Base-by-base conservation (phyloP, 1,140 invertebrate species). In the Chelonus insularis region DNA sequence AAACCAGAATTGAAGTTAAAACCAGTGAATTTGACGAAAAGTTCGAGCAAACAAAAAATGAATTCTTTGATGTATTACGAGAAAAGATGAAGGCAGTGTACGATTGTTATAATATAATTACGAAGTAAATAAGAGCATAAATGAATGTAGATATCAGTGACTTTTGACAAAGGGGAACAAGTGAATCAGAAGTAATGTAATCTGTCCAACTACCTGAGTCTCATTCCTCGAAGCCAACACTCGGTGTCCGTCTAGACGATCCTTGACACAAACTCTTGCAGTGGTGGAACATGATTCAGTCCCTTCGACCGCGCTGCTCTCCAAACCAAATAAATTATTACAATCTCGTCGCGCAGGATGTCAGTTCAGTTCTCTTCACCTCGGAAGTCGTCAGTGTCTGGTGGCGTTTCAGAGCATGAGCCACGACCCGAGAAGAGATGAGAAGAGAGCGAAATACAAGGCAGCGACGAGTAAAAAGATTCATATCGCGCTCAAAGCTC, bases 251-350 rank as follows among this genome's bases (percentile, higher is more conserved):
- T 43, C 41, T 9, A 14, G 41, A 43, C 41, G 14, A 14, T 12
- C 41, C 41, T 16, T 8, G 41, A 18, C 41, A 18, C 12, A 43
- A 18, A 8, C 16, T 20, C 36, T n/a, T 11, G 36, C 9, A 9
- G 36, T 11, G 11, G 32, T 34, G 12, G n/a, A n/a, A 39, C 9
- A n/a, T 2, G 8, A 39, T n/a, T 1, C 36, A 11, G n/a, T 39
- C 36, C 12, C 8, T 39, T 48, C 45, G 23, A 48, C 21, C 48
- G 9, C 23, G 9, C 4, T 20, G 9, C 3, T 32, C n/a, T 8
- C 69, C 69, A 73, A 78, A 71, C 74, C 68, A 74, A 74, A 80
- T 78, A 80, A 78, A 79, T 79, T 78, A 79, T 79, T 72, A 73
- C 69, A 63, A 60, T 60, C 39, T 64, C 43, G 11, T 21, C 21